These are phyloP conservation scores for Morus bassanus DNA, from an alignment of 2,797 vertebrate genomes.

Conservation along the genomic window DNA sequence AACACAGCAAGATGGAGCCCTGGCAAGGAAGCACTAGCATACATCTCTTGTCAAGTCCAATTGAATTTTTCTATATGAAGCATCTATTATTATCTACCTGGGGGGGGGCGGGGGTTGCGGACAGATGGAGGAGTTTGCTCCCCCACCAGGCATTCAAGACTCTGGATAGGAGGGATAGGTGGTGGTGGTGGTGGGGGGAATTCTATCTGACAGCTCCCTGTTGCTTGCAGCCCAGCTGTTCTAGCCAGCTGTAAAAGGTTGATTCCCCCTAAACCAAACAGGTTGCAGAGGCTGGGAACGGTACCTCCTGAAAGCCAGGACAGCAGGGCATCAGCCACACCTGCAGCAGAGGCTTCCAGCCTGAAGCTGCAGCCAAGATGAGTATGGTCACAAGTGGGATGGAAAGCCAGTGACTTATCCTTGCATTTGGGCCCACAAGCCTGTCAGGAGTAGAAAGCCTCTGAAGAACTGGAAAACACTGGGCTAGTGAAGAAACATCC, in stretches of 20 bases:
- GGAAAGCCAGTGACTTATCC: neutral
- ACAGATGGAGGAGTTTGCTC: constrained; percentile 38
- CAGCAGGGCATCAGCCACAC: neutral
- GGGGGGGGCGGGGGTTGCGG: neutral
- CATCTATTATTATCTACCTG: constrained; percentile 16
- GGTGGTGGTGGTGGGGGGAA: neutral
- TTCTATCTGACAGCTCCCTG: neutral
- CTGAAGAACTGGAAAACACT: neutral
- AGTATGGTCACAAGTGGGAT: neutral
- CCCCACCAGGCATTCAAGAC: neutral
- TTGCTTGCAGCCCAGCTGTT: constrained; percentile 21
- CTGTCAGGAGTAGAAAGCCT: neutral
- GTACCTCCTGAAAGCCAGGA: neutral
- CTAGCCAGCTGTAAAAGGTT: neutral
- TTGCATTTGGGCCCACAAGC: neutral
- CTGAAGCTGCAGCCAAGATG: neutral
- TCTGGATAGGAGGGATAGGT: neutral
- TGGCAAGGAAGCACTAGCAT: constrained; percentile 1
- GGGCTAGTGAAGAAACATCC: neutral
- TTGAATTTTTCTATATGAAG: constrained; percentile 21
- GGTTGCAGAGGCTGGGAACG: neutral
- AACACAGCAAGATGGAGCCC: neutral
- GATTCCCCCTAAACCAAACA: neutral
- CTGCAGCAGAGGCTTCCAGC: neutral
- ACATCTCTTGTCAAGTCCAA: constrained; percentile 32